Conservation (phyloP, 2,888 invertebrate species). For the Ochropleura plecta region DNA sequence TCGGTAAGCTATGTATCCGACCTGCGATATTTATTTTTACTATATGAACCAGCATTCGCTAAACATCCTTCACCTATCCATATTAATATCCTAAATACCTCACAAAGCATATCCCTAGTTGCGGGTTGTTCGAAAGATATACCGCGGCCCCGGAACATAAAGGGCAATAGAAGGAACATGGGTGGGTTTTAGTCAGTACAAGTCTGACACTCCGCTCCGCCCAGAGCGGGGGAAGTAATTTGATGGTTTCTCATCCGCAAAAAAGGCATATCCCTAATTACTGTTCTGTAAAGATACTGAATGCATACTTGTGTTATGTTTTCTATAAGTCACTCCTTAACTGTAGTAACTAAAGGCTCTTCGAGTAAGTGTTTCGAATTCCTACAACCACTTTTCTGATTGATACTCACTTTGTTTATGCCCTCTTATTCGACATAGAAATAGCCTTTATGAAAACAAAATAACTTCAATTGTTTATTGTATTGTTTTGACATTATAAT, state of each 20-base stretch:
- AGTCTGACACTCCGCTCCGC: too few species aligned
- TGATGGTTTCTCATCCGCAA: too few species aligned
- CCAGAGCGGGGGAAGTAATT: too few species aligned
- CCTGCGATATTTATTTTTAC: not conserved
- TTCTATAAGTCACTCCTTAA: not conserved
- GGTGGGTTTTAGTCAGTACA: too few species aligned
- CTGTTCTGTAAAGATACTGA: not conserved
- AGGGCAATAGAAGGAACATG: too few species aligned
- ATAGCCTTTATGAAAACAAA: not conserved
- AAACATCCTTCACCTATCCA: not conserved
- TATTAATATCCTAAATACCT: too few species aligned
- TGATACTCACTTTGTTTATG: not conserved
- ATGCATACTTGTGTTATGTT: not conserved
- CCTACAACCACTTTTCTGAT: not conserved
- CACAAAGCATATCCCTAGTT: too few species aligned
- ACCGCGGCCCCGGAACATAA: too few species aligned
- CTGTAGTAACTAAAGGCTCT: not conserved
- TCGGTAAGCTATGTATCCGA: too few species aligned
- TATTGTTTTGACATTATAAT: constrained; percentile 11
- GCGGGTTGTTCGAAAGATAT: not conserved
- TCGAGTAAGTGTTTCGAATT: not conserved
- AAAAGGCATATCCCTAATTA: not conserved
- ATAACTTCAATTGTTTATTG: not conserved
- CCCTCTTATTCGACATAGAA: not conserved
- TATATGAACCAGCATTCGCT: not conserved